Evolutionary conservation across 2,797 vertebrate species (phyloP).

Genomic region (Clarias laeviceps): DNA sequence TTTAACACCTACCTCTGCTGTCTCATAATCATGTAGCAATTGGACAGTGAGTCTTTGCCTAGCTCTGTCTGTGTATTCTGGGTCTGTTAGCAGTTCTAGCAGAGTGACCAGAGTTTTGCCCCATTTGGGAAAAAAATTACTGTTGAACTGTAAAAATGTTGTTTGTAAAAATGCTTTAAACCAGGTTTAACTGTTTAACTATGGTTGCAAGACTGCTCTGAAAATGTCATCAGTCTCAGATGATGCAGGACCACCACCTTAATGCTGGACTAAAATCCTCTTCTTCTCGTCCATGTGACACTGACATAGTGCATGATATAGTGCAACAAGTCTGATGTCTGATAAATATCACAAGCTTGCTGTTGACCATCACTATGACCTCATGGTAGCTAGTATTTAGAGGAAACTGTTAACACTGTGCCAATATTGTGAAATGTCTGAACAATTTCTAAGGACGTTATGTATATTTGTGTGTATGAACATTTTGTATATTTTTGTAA

Average conservation of each 20-base stretch:
- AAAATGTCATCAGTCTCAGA: neutral
- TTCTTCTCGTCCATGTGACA: slow-evolving; percentile 2
- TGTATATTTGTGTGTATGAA: slow-evolving; percentile 30
- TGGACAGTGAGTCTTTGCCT: neutral
- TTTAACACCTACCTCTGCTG: slow-evolving; percentile 42
- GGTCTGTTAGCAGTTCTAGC: neutral
- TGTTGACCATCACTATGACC: slow-evolving; percentile 43
- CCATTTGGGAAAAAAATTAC: neutral
- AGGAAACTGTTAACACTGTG: slow-evolving; percentile 29
- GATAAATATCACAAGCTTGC: neutral
- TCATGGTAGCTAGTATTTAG: slow-evolving; percentile 40
- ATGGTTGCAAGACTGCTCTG: neutral
- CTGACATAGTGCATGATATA: neutral
- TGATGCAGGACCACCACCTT: neutral
- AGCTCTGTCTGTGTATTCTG: neutral
- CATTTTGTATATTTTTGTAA: slow-evolving; percentile 65
- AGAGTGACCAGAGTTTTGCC: neutral
- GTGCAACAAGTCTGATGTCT: neutral
- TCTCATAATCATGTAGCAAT: slow-evolving; percentile 44
- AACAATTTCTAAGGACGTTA: slow-evolving; percentile 31
- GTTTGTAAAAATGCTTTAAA: neutral
- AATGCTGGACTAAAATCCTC: slow-evolving; percentile 2
- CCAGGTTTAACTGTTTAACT: neutral
- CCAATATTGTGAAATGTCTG: slow-evolving; percentile 26
- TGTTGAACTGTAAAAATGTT: neutral